Evolutionary conservation across 1,140 invertebrate genomes (phyloP).

Genomic region (Drosophila teissieri): DNA sequence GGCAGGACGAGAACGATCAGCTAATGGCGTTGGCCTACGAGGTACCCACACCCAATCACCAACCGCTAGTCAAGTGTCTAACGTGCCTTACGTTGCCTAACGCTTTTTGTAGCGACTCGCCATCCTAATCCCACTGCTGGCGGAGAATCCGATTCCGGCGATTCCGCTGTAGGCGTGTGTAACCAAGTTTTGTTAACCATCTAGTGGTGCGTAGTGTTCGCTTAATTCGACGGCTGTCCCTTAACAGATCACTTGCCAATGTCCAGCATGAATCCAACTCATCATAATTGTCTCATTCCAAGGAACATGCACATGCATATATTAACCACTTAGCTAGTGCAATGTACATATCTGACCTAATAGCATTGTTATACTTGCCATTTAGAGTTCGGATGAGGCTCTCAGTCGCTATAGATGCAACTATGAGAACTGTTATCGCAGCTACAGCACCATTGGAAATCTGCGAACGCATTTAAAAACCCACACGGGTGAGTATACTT

Average conservation of each 20-base stretch:
- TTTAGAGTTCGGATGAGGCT: slow-evolving; percentile 78
- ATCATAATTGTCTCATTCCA: slow-evolving; percentile 20
- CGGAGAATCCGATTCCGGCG: slow-evolving; percentile 33
- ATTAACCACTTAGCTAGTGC: background rate
- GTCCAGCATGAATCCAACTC: slow-evolving; percentile 17
- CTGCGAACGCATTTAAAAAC: slow-evolving; percentile 97
- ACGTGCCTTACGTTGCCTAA: slow-evolving; percentile 53
- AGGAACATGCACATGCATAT: slow-evolving; percentile 1
- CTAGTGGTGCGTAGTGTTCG: slow-evolving; percentile 69
- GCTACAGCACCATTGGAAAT: slow-evolving; percentile 97
- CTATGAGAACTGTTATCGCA: slow-evolving; percentile 94
- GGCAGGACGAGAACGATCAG: slow-evolving; percentile 65
- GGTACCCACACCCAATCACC: slow-evolving; percentile 49
- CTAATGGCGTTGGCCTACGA: slow-evolving; percentile 75
- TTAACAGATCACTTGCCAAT: slow-evolving; percentile 7
- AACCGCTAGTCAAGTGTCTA: slow-evolving; percentile 23
- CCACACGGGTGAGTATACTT: slow-evolving; percentile 91
- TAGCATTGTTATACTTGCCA: background rate
- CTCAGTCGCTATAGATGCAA: slow-evolving; percentile 91
- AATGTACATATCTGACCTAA: slow-evolving; percentile 11
- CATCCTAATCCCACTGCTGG: slow-evolving; percentile 49
- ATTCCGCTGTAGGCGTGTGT: slow-evolving; percentile 47
- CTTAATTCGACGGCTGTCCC: slow-evolving; percentile 7
- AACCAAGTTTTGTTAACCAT: slow-evolving; percentile 61
- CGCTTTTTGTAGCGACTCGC: slow-evolving; percentile 55